These are phyloP conservation scores for Philhelius pedissequus DNA, from an alignment of 2,888 invertebrate species.

Conservation along the genomic window DNA sequence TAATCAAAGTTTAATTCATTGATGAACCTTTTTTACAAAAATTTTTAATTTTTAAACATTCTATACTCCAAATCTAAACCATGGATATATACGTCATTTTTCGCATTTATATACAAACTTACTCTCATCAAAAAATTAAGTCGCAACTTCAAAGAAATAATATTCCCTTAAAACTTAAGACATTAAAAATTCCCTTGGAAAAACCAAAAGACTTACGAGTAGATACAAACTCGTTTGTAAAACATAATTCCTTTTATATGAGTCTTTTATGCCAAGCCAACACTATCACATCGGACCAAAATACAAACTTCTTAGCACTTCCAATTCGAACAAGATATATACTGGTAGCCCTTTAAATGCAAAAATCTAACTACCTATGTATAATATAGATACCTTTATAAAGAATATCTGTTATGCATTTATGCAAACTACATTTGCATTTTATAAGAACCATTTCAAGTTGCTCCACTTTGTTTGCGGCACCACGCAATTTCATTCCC, in stretches of 20 bases:
- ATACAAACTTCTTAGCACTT: constrained; percentile 16
- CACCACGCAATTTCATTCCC: constrained; percentile 40
- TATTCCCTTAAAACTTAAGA: not conserved
- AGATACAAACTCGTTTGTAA: constrained; percentile 33
- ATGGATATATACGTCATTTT: no score
- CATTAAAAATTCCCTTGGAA: not conserved
- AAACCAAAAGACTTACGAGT: no score
- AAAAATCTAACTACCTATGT: not conserved
- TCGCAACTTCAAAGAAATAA: not conserved
- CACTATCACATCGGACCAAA: not conserved
- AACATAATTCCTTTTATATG: constrained; percentile 13
- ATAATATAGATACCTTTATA: not conserved
- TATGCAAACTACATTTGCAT: constrained; percentile 59
- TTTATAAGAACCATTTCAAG: constrained; percentile 49
- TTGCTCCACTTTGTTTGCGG: not conserved
- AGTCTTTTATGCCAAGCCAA: not conserved
- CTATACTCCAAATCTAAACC: no score
- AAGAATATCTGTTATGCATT: constrained; percentile 41
- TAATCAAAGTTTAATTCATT: no score
- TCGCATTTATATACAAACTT: not conserved
- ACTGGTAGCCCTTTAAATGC: not conserved
- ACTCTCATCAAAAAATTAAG: not conserved
- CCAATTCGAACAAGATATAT: not conserved
- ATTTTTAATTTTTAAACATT: no score
- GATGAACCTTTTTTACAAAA: no score